Evolutionary conservation across 1,140 invertebrate genomes (phyloP).

Genomic region (Scaptomyza montana): DNA sequence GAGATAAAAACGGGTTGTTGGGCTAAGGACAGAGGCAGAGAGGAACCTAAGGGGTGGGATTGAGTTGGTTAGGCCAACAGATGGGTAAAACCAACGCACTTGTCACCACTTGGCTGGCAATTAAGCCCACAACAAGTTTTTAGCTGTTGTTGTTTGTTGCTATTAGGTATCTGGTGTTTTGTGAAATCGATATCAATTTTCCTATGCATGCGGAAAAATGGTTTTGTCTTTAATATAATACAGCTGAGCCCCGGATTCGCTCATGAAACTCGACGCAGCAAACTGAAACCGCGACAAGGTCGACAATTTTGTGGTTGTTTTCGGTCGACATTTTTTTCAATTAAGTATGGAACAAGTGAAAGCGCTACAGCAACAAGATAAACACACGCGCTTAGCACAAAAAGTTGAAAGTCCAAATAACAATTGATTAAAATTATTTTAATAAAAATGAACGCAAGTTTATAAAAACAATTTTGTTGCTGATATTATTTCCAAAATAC

Average conservation of each 20-base stretch:
- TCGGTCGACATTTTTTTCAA: conserved; percentile 48
- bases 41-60: neutral
- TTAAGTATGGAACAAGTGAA: conserved; percentile 40
- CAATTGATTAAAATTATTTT: conserved; percentile 29
- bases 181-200: conserved; percentile 77
- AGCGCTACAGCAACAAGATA: conserved; percentile 33
- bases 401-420: conserved; percentile 46
- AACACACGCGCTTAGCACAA: conserved; percentile 1
- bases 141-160: conserved; percentile 8
- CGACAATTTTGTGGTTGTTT: conserved; percentile 44
- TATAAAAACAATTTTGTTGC: conserved; percentile 53
- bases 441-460: conserved; percentile 50
- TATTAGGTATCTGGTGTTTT: conserved; percentile 15
- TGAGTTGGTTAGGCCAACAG: too few species aligned
- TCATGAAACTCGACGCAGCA: conserved; percentile 8
- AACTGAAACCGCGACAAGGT: conserved; percentile 62
- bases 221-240: conserved; percentile 56
- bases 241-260: conserved; percentile 1
- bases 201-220: conserved; percentile 61
- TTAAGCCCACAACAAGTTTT: conserved; percentile 62
- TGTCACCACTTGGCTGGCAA: conserved; percentile 63
- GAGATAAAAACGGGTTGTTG: conserved; percentile 21
- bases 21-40: too few species aligned
- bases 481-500: conserved; percentile 31
- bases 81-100: conserved; percentile 41